Percentiles rank a stretch among this genome's conserved stretches.
Evolutionary conservation across 2,888 invertebrate species (phyloP).

Genomic region (Dynastes tityus): DNA sequence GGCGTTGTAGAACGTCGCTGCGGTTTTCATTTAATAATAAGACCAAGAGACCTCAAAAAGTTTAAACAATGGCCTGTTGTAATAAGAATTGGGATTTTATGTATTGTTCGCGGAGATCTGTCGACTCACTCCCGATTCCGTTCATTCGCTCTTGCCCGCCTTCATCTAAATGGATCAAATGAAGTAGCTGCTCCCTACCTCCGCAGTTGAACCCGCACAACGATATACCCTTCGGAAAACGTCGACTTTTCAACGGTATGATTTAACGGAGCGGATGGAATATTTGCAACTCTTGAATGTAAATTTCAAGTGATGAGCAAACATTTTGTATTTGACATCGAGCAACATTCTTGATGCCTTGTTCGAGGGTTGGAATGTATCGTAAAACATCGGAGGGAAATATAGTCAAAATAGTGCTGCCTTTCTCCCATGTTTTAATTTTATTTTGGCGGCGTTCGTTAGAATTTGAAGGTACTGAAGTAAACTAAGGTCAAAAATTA

Average conservation of each 20-base stretch:
- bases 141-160: not conserved
- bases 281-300: constrained; percentile 27
- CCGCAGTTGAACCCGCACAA: not conserved
- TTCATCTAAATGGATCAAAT: constrained; percentile 27
- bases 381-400: constrained; percentile 5
- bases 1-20: constrained; percentile 12
- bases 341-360: not conserved
- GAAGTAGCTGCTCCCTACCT: constrained; percentile 1
- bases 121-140: constrained; percentile 21
- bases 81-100: constrained; percentile 36
- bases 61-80: constrained; percentile 39
- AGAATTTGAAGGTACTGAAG: not conserved
- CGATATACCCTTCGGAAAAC: not conserved
- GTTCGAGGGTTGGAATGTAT: not conserved
- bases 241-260: constrained; percentile 22
- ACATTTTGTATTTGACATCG: constrained; percentile 23
- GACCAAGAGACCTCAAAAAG: constrained; percentile 20
- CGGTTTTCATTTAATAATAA: constrained; percentile 33
- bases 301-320: constrained; percentile 40
- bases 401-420: not conserved
- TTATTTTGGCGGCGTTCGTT: not conserved
- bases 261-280: constrained; percentile 19
- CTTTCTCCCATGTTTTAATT: not conserved
- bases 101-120: constrained; percentile 31
- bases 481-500: not conserved